Percentiles rank a stretch among this genome's conserved stretches.
These are phyloP conservation scores for Melierax canorus DNA, from an alignment of 2,113 vertebrate genomes.

Conservation along the genomic window DNA sequence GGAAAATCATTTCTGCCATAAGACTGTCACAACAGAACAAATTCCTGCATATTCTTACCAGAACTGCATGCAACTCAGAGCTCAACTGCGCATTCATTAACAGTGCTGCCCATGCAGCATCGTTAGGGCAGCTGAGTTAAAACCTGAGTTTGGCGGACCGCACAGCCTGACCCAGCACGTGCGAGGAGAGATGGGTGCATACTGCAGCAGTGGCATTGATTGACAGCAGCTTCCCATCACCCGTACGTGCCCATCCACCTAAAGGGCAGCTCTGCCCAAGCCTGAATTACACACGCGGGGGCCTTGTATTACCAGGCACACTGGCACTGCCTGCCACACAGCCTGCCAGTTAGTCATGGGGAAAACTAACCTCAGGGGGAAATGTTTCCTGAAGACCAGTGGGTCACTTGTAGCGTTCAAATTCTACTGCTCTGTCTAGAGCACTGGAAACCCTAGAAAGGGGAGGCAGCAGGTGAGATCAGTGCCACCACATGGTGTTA, in stretches of 20 bases:
- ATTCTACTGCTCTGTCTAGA: not conserved
- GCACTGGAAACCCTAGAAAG: not conserved
- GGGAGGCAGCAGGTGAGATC: not conserved
- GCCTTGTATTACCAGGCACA: not conserved
- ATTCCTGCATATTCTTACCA: not conserved
- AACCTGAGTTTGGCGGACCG: not conserved
- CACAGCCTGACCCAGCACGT: rapidly evolving
- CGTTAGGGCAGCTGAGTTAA: not conserved
- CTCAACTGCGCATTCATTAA: not conserved
- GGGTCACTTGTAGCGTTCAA: not conserved
- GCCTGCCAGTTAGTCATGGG: not conserved
- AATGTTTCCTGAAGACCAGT: not conserved
- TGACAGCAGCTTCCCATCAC: not conserved
- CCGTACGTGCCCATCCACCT: not conserved
- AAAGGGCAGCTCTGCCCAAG: not conserved
- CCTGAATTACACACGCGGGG: not conserved
- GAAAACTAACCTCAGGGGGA: not conserved
- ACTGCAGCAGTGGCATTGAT: not conserved
- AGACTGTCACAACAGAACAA: not conserved
- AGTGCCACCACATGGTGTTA: not conserved
- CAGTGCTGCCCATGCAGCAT: not conserved
- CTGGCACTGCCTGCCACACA: not conserved
- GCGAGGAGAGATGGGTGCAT: not conserved
- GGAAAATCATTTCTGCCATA: not conserved
- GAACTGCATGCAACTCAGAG: not conserved